Percentiles rank a stretch among this genome's conserved stretches.
Conservation (phyloP, 2,113 vertebrate genomes). For the Callipepla californica region DNA sequence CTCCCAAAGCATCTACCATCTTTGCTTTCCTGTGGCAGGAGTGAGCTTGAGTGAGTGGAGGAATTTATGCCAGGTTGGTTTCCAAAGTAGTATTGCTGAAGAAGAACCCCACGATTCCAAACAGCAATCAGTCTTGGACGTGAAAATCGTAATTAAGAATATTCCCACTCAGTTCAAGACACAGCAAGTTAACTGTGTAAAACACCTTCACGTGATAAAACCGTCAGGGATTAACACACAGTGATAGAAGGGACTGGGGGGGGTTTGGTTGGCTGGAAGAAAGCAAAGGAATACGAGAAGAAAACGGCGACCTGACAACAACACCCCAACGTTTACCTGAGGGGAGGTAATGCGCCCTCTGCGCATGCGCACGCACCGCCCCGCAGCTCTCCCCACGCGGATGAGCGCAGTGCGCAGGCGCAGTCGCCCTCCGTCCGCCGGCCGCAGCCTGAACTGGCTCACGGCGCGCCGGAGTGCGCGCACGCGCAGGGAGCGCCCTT, state of each 20-base stretch:
- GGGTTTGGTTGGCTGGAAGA: no score
- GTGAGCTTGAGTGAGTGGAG: rapidly evolving
- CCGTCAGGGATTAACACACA: no score
- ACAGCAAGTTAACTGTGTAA: not conserved
- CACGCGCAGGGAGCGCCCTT: not conserved
- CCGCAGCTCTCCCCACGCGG: not conserved
- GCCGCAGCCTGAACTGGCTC: no score
- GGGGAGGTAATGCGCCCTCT: rapidly evolving
- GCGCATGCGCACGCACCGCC: not conserved
- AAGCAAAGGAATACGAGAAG: no score
- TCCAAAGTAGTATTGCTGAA: not conserved
- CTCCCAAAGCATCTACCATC: not conserved
- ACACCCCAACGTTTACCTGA: rapidly evolving
- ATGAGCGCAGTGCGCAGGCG: not conserved
- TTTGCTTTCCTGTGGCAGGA: not conserved
- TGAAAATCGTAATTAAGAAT: not conserved
- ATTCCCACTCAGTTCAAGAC: not conserved
- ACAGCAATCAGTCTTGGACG: not conserved
- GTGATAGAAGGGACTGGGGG: no score
- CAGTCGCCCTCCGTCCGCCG: not conserved
- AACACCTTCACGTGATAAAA: not conserved
- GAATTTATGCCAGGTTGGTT: not conserved
- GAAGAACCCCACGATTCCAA: not conserved
- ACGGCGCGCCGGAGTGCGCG: not conserved
- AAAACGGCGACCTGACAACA: no score